Conservation (phyloP, 2,888 invertebrate genomes). For the Oegoconia quadripuncta region DNA sequence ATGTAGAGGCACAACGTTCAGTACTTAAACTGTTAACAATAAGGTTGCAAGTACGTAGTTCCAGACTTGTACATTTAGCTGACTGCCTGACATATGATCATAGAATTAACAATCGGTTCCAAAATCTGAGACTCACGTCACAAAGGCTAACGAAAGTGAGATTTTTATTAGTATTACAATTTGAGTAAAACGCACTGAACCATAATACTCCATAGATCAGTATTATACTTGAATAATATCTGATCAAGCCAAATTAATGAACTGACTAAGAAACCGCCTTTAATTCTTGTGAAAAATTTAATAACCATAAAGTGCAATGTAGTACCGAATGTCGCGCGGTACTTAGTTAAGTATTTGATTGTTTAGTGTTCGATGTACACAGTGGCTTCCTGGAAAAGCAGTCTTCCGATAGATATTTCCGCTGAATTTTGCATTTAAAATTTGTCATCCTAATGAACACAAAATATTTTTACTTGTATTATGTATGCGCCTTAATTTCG, state of each 20-base stretch:
- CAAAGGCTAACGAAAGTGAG: conserved; percentile 50
- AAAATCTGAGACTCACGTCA: conserved; percentile 35
- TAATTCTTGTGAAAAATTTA: conserved; percentile 59
- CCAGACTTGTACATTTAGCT: conserved; percentile 35
- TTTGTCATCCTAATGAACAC: conserved; percentile 47
- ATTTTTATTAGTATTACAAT: conserved; percentile 50
- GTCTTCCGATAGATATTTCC: conserved; percentile 78
- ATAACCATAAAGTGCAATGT: conserved; percentile 66
- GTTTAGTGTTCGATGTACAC: conserved; percentile 66
- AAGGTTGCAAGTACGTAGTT: conserved; percentile 31
- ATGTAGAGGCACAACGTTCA: conserved; percentile 36
- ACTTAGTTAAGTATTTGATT: conserved; percentile 70
- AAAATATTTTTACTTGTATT: conserved; percentile 30
- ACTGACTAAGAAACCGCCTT: conserved; percentile 73
- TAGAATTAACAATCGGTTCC: conserved; percentile 18
- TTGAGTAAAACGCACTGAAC: conserved; percentile 41
- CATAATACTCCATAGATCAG: conserved; percentile 68
- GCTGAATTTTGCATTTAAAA: conserved; percentile 70
- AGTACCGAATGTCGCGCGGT: conserved; percentile 59
- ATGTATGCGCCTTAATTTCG: conserved; percentile 24
- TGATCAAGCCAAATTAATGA: conserved; percentile 75
- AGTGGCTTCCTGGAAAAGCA: conserved; percentile 76
- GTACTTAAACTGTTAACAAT: conserved; percentile 26
- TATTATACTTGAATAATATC: conserved; percentile 49
- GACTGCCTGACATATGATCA: conserved; percentile 40